Conservation (phyloP, 2,113 vertebrate genomes). For the Mustela lutreola region DNA sequence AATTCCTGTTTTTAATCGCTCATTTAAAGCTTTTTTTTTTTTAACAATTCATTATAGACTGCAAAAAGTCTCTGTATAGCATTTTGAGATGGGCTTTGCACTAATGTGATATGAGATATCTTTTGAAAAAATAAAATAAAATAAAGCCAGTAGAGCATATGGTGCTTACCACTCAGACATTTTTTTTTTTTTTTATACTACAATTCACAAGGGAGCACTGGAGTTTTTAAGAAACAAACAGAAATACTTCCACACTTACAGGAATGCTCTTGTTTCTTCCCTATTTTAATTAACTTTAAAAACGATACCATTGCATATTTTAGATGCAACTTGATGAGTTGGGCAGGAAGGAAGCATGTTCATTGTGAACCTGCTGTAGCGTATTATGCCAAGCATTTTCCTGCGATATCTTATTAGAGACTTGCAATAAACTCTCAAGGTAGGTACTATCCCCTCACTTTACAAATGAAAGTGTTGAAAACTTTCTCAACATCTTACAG, state of each 20-base stretch:
- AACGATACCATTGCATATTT: background rate
- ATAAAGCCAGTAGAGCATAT: constrained; percentile 63
- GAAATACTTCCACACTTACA: constrained; percentile 27
- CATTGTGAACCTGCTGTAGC: background rate
- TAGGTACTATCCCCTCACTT: background rate
- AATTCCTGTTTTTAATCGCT: constrained; percentile 67
- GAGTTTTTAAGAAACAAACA: constrained; percentile 73
- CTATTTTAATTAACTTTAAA: constrained; percentile 57
- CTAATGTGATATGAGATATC: constrained; percentile 67
- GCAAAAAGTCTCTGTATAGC: constrained; percentile 35
- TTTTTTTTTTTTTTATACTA: constrained; percentile 46
- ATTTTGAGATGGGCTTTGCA: constrained; percentile 73
- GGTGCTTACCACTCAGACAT: constrained; percentile 51
- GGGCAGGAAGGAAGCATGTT: background rate
- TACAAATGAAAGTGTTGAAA: background rate
- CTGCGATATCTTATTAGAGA: background rate
- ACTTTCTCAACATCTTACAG: background rate
- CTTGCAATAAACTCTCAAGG: background rate
- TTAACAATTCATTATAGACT: constrained; percentile 59
- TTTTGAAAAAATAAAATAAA: constrained; percentile 74
- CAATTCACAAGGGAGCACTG: constrained; percentile 53
- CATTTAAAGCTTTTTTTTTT: constrained; percentile 64
- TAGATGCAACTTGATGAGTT: background rate
- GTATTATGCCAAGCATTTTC: background rate
- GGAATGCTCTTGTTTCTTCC: background rate